phyloP scores from a whole-genome alignment of 2,797 vertebrate genomes.

The Phrynocephalus forsythii region DNA sequence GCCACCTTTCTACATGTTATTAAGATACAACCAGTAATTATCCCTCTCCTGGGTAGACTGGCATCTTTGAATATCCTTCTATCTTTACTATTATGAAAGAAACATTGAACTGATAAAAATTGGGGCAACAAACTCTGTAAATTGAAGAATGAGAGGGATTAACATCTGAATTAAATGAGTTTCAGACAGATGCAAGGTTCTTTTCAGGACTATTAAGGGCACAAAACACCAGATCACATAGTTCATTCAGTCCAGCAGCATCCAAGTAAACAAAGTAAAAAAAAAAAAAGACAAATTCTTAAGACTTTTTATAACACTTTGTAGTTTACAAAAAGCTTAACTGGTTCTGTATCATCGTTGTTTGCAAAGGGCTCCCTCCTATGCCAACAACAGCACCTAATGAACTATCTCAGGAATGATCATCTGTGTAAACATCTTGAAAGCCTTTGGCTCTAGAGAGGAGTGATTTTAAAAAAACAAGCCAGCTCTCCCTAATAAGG shows the following conservation, averaged over 20 bases:
- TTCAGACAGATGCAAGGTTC: fast-evolving
- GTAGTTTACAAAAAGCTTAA: background rate
- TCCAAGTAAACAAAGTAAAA: background rate
- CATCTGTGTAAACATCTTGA: constrained; percentile 21
- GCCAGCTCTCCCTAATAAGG: background rate
- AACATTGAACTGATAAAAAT: background rate
- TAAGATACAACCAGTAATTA: constrained; percentile 36
- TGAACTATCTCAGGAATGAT: background rate
- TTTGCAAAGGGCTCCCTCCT: constrained; percentile 31
- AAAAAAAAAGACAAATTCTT: background rate
- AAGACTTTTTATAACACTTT: background rate
- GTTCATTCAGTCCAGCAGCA: no score
- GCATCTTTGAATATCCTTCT: constrained; percentile 17
- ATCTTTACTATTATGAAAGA: constrained; percentile 25
- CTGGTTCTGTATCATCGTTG: background rate
- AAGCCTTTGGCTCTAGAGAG: background rate
- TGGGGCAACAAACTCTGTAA: background rate
- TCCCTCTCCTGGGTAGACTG: constrained; percentile 53
- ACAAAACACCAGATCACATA: background rate
- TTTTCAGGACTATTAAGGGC: fast-evolving
- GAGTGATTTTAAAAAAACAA: background rate
- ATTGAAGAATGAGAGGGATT: background rate
- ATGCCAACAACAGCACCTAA: constrained; percentile 1
- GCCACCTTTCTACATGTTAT: constrained; percentile 53
- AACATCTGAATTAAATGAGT: constrained; percentile 17